Base-by-base conservation (phyloP, 2,797 vertebrate genomes). In the Moxostoma hubbsi region DNA sequence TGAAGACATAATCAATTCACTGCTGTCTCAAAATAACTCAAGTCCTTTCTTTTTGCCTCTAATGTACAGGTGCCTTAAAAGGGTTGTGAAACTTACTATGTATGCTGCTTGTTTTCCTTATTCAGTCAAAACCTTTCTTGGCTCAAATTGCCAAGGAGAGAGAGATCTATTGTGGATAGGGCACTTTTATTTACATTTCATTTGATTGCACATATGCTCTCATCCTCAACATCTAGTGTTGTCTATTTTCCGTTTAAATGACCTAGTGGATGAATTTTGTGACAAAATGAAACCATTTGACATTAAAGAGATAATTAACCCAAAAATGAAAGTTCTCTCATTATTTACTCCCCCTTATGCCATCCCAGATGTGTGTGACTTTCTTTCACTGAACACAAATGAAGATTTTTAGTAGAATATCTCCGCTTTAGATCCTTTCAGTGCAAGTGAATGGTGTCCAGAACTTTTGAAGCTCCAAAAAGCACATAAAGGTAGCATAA, bases 101-200 rank as follows among this genome's bases (percentile, higher is more conserved):
- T 80, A 86, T 90, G 91, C 91, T 94, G 92, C 92, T 92, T 84
- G 13, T 45, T 45, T 91, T 11, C 11, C 63, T 47, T 77, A 24
- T 63, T 76, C 72, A 54, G 36, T 75, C 55, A n/a, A 68, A 51
- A 10, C n/a, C 58, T 72, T 68, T 75, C 66, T 65, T 69, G 9
- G 66, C 45, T 75, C 43, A n/a, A 68, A 36, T 70, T 78, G 83
- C 79, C 67, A 76, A 77, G 77, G 15, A 55, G 47, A 73, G 47
- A 69, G 59, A 16, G 51, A 9, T 67, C 72, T 73, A 76, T 61
- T 57, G 51, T 79, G 58, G 49, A 10, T 36, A 49, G 71, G 72
- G 77, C 82, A 79, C 70, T 77, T 12, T 63, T 84, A 63, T 83
- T 77, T 64, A 59, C 67, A 54, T 70, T 77, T 73, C 51, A 46